Evolutionary conservation across 2,888 invertebrate genomes (phyloP).

Genomic region (Meta bourneti): DNA sequence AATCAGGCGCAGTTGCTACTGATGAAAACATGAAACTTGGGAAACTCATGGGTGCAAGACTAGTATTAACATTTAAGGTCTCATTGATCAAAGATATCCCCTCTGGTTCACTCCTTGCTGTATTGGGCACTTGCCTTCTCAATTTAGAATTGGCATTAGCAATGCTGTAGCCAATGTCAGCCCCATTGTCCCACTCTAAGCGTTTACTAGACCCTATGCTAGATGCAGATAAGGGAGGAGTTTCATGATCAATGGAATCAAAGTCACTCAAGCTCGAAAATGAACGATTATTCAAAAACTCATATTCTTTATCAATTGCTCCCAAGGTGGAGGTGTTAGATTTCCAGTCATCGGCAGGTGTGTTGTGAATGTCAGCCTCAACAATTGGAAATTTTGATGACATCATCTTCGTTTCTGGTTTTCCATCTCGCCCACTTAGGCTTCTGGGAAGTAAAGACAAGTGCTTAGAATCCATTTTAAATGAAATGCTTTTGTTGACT

Average conservation of each 20-base stretch:
- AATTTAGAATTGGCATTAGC: conserved; percentile 54
- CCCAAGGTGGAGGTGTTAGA: background rate
- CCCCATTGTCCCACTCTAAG: conserved; percentile 93
- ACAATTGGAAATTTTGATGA: background rate
- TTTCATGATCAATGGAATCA: conserved; percentile 32
- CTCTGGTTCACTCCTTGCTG: conserved; percentile 81
- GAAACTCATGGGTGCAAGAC: background rate
- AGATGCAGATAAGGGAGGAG: conserved; percentile 84
- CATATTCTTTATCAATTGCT: background rate
- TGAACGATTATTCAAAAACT: background rate
- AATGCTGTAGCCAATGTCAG: conserved; percentile 89
- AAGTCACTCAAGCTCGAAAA: conserved; percentile 7
- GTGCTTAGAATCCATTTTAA: background rate
- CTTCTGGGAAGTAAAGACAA: background rate
- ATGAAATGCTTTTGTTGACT: background rate
- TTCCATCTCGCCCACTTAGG: background rate
- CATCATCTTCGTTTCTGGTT: background rate
- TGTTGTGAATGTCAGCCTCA: too few species aligned
- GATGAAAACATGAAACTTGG: conserved; percentile 1
- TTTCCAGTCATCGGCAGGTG: background rate
- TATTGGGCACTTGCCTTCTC: background rate
- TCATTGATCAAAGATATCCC: conserved; percentile 79
- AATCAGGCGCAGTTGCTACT: background rate
- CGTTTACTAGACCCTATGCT: conserved; percentile 86
- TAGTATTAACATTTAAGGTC: background rate